Percentiles rank a stretch among this genome's conserved stretches.
These are phyloP conservation scores for Microctenopoma stevenorrisi DNA, from an alignment of 2,797 vertebrate genomes.

Conservation along the genomic window DNA sequence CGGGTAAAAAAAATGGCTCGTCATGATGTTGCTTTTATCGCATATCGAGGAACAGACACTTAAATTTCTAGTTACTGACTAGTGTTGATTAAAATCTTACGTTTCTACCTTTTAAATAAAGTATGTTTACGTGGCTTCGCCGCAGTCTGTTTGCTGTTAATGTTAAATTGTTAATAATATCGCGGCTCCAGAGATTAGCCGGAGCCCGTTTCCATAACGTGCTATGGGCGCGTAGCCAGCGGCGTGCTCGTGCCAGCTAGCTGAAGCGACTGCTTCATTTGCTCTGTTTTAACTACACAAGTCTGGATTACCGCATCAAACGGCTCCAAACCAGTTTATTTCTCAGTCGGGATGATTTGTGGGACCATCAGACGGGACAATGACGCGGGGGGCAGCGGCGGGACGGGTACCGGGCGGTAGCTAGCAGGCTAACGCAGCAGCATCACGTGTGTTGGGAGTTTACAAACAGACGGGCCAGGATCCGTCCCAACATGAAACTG, in stretches of 20 bases:
- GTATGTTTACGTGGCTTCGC: accelerated
- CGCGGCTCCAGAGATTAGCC: conserved; percentile 49
- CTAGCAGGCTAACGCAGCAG: conserved; percentile 28
- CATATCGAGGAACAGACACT: conserved; percentile 27
- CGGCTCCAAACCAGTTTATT: accelerated
- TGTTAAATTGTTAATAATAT: not conserved
- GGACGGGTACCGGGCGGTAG: conserved; percentile 12
- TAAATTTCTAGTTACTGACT: accelerated
- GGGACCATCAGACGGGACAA: accelerated
- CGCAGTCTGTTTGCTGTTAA: too few relatives aligned
- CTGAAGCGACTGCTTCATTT: not conserved
- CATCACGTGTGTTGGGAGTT: conserved; percentile 62
- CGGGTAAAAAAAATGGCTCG: not conserved
- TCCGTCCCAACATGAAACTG: conserved; percentile 31
- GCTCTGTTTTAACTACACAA: accelerated
- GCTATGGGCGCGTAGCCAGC: conserved; percentile 57
- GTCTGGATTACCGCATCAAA: accelerated
- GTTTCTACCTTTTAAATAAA: accelerated
- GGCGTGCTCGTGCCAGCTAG: conserved; percentile 45
- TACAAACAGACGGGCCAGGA: conserved; percentile 63
- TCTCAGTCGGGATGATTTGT: accelerated
- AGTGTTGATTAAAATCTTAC: accelerated
- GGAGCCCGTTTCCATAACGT: conserved; percentile 14
- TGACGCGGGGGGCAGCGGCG: accelerated
- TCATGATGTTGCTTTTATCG: not conserved